A percentile compares a stretch with the other conserved stretches of the same genome.
Evolutionary conservation across 2,888 invertebrate genomes (phyloP).

Genomic region (Spilarctia lutea): DNA sequence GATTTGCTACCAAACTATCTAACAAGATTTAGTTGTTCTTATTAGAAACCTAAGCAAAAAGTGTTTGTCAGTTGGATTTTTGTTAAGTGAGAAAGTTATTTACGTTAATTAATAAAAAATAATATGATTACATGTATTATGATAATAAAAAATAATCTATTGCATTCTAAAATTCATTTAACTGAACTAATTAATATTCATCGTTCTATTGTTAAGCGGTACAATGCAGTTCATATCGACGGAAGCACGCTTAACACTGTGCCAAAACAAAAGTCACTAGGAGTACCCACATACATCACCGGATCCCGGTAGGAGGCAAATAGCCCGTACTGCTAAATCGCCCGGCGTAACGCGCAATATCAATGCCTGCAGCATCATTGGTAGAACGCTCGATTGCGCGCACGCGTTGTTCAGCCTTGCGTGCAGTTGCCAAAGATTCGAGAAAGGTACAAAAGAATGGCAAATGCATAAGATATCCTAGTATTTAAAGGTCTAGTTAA

Average conservation of each 20-base stretch:
- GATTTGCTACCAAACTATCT: too few relatives aligned
- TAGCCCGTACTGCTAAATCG: constrained; percentile 83
- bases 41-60: too few relatives aligned
- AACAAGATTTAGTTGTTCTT: too few relatives aligned
- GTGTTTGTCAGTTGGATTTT: too few relatives aligned
- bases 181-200: constrained; percentile 44
- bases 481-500: constrained; percentile 32
- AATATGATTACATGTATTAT: too few relatives aligned
- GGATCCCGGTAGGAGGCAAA: constrained; percentile 75
- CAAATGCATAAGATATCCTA: constrained; percentile 4
- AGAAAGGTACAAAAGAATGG: constrained; percentile 24
- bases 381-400: constrained; percentile 68
- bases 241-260: constrained; percentile 47
- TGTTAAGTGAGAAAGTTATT: too few relatives aligned
- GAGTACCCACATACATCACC: constrained; percentile 58
- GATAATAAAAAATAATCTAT: background rate
- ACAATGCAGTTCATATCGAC: constrained; percentile 59
- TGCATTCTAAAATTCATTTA: constrained; percentile 5
- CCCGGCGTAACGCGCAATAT: constrained; percentile 78
- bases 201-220: constrained; percentile 48
- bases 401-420: constrained; percentile 65
- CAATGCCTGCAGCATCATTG: constrained; percentile 79
- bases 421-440: constrained; percentile 50
- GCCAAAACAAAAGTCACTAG: constrained; percentile 64
- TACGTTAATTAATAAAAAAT: too few relatives aligned